Evolutionary conservation across 2,888 invertebrate genomes (phyloP).

Genomic region (Tuta absoluta): DNA sequence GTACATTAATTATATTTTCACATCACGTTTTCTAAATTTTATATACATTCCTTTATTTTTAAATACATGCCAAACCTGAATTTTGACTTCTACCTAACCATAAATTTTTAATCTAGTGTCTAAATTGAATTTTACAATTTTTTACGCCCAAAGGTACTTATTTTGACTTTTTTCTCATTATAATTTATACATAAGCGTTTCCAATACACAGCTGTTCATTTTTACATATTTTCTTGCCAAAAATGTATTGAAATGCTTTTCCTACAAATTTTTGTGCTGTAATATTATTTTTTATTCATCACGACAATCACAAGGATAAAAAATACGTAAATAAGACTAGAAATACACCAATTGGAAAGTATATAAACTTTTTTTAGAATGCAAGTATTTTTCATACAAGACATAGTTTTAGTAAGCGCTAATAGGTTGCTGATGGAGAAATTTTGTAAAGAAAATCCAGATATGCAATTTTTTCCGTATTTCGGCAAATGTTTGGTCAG

Average conservation of each 20-base stretch:
- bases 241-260: conserved; percentile 39
- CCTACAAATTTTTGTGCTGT: conserved; percentile 27
- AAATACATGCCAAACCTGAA: conserved; percentile 74
- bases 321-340: conserved; percentile 68
- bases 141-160: conserved; percentile 68
- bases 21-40: conserved; percentile 70
- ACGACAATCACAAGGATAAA: conserved; percentile 47
- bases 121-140: conserved; percentile 72
- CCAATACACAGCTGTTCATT: conserved; percentile 43
- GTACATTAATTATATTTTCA: conserved; percentile 66
- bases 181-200: conserved; percentile 40
- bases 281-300: conserved; percentile 33
- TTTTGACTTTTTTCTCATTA: conserved; percentile 47
- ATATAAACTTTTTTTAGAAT: not conserved
- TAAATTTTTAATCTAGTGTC: conserved; percentile 59
- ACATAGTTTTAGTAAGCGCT: too few relatives aligned
- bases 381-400: not conserved
- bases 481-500: not conserved
- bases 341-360: conserved; percentile 68
- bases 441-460: too few relatives aligned
- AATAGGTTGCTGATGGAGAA: too few relatives aligned
- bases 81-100: conserved; percentile 73
- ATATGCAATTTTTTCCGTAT: too few relatives aligned
- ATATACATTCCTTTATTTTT: conserved; percentile 66
- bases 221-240: conserved; percentile 46